Conservation (phyloP, 2,797 vertebrate species). For the Tympanoctomys barrerae region DNA sequence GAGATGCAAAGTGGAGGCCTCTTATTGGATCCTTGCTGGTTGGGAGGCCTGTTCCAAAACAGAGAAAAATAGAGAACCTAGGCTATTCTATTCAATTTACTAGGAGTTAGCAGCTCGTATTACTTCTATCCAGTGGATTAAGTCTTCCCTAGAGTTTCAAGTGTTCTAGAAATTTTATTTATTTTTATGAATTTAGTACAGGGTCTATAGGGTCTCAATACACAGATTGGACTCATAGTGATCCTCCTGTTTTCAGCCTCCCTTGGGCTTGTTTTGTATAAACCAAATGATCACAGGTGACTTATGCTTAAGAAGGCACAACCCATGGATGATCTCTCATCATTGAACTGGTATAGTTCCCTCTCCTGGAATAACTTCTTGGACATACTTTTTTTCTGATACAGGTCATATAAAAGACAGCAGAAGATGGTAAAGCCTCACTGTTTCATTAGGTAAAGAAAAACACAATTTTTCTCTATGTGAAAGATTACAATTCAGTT, state of each 20-base stretch:
- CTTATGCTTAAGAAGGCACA: background rate
- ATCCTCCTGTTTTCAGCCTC: too few species aligned
- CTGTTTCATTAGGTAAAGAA: background rate
- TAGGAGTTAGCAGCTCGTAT: slow-evolving; percentile 2
- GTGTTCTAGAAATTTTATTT: slow-evolving; percentile 42
- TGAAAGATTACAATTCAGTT: background rate
- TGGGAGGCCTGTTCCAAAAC: background rate
- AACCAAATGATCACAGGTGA: background rate
- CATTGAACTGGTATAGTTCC: background rate
- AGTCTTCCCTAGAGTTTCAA: slow-evolving; percentile 6
- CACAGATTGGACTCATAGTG: too few species aligned
- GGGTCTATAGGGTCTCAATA: too few species aligned
- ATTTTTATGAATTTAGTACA: too few species aligned
- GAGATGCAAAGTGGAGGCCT: background rate
- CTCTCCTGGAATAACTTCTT: background rate
- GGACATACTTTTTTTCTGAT: background rate
- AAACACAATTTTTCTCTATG: background rate
- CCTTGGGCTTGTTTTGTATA: background rate
- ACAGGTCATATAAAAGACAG: background rate
- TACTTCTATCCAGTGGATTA: background rate
- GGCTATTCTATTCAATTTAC: background rate
- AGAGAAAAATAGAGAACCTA: background rate
- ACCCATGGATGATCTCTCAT: background rate
- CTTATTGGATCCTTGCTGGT: background rate
- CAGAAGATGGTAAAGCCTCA: background rate